A percentile compares a stretch with the other conserved stretches of the same genome.
Conservation (phyloP, 23 tunicate genomes). For the Clavelina lepadiformis region DNA sequence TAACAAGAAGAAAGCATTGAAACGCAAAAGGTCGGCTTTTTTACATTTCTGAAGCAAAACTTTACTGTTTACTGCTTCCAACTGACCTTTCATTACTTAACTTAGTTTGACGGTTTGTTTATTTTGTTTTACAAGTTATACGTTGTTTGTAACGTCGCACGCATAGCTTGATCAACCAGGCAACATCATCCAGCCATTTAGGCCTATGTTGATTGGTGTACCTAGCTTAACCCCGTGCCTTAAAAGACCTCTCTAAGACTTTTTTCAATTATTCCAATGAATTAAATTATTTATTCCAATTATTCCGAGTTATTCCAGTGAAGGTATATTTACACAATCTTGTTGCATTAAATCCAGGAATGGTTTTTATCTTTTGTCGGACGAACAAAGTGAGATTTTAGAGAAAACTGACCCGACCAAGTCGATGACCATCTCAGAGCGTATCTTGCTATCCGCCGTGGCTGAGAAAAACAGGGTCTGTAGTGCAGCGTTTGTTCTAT, state of each 20-base stretch:
- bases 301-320: too few relatives aligned
- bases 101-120: not conserved
- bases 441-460: conserved; percentile 56
- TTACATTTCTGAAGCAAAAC: not conserved
- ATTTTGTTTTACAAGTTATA: too few relatives aligned
- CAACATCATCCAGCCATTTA: too few relatives aligned
- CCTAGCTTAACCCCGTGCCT: too few relatives aligned
- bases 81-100: not conserved
- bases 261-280: too few relatives aligned
- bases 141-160: too few relatives aligned
- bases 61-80: not conserved
- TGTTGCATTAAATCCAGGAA: too few relatives aligned
- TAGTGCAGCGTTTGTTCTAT: not conserved
- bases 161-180: too few relatives aligned
- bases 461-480: conserved; percentile 77
- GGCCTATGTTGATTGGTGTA: too few relatives aligned
- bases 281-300: too few relatives aligned
- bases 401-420: conserved; percentile 58
- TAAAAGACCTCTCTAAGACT: too few relatives aligned
- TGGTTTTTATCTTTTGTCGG: conserved; percentile 62
- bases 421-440: conserved; percentile 70
- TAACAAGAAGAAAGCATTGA: not conserved
- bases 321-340: too few relatives aligned
- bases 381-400: conserved; percentile 73
- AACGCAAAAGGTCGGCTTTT: conserved; percentile 4